phyloP scores from a whole-genome alignment of 2,797 vertebrate species.

The Hephaestus fuliginosus region DNA sequence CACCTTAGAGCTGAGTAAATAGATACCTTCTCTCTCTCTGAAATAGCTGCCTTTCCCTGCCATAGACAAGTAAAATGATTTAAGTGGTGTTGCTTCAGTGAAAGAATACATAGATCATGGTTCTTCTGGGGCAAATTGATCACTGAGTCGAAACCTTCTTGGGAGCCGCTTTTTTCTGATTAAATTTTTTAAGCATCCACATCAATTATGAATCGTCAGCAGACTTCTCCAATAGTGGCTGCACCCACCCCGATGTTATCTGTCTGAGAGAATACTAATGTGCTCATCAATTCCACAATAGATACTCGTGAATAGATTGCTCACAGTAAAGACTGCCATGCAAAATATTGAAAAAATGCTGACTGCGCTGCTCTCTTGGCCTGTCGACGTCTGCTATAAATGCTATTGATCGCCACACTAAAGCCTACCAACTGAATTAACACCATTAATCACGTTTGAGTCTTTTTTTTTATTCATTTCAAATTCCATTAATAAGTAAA shows the following conservation, averaged over 20 bases:
- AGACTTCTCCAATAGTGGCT: slow-evolving; percentile 9
- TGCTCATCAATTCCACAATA: slow-evolving; percentile 32
- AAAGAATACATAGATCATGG: slow-evolving; percentile 6
- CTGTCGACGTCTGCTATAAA: slow-evolving; percentile 25
- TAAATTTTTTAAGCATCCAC: slow-evolving; percentile 23
- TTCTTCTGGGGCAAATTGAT: slow-evolving; percentile 33
- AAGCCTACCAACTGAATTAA: slow-evolving; percentile 48
- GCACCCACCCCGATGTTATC: not conserved
- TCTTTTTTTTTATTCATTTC: slow-evolving; percentile 56
- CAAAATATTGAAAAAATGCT: slow-evolving; percentile 17
- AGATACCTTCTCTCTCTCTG: not conserved
- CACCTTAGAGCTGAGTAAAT: too few species aligned
- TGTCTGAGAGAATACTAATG: slow-evolving; percentile 16
- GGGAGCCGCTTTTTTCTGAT: slow-evolving; percentile 14
- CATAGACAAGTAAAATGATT: slow-evolving; percentile 9
- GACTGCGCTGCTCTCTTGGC: slow-evolving; percentile 17
- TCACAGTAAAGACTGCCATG: slow-evolving; percentile 13
- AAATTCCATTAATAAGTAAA: slow-evolving; percentile 68
- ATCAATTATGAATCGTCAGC: slow-evolving; percentile 40
- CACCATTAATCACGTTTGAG: slow-evolving; percentile 47
- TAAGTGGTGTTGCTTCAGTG: not conserved
- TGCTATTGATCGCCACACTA: slow-evolving; percentile 42
- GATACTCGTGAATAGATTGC: slow-evolving; percentile 10
- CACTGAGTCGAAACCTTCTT: slow-evolving; percentile 20
- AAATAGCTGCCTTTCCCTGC: not conserved